These are phyloP conservation scores for Enteromius fasciolatus DNA, from an alignment of 2,797 vertebrate genomes.

Conservation along the genomic window DNA sequence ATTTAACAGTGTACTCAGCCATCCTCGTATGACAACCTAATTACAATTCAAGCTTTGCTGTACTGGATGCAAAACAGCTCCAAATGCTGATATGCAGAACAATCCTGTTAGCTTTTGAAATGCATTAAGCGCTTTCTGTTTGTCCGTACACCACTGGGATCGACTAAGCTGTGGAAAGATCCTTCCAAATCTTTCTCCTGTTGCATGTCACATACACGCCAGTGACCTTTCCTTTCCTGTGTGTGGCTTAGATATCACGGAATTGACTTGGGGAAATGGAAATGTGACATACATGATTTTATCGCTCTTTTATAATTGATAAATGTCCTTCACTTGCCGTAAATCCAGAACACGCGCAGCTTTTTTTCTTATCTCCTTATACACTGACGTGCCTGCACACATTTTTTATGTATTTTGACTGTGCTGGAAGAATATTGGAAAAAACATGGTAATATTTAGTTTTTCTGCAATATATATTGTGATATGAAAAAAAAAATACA, in stretches of 20 bases:
- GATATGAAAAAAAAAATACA: background rate
- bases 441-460: background rate
- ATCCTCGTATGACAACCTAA: conserved; percentile 47
- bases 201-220: background rate
- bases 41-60: conserved; percentile 42
- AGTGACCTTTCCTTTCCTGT: conserved; percentile 18
- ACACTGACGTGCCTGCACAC: conserved; percentile 8
- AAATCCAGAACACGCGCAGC: conserved; percentile 48
- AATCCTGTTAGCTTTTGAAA: conserved; percentile 42
- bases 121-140: conserved; percentile 8
- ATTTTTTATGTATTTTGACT: background rate
- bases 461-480: background rate
- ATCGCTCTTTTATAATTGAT: conserved; percentile 1
- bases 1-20: conserved; percentile 32
- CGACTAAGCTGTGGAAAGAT: background rate
- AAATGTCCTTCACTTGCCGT: conserved; percentile 42
- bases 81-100: conserved; percentile 26
- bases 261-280: conserved; percentile 1
- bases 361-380: conserved; percentile 39
- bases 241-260: background rate
- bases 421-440: background rate
- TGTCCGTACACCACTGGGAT: background rate
- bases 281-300: conserved; percentile 5
- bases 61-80: conserved; percentile 29
- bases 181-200: background rate